These are phyloP conservation scores for Drosophila pectinifera DNA, from an alignment of 1,140 invertebrate species.

Conservation along the genomic window DNA sequence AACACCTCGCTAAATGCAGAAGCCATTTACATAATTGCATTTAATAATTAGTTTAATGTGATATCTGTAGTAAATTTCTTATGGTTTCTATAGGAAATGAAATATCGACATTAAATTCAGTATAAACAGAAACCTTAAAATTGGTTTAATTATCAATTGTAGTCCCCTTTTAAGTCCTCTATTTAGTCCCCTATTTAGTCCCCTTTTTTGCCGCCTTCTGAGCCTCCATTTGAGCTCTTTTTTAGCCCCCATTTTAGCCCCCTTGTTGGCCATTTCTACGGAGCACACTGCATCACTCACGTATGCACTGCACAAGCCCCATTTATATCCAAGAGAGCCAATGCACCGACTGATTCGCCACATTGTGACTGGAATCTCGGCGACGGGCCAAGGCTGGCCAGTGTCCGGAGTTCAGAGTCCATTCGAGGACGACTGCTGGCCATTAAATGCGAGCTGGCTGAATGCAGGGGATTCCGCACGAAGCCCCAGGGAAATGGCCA, in stretches of 20 bases:
- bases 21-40: too few species aligned
- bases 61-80: too few species aligned
- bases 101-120: too few species aligned
- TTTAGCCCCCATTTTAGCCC: neutral
- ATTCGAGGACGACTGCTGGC: constrained; percentile 5
- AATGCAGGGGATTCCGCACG: constrained; percentile 26
- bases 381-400: neutral
- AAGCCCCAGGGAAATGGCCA: constrained; percentile 26
- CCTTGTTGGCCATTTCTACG: neutral
- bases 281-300: neutral
- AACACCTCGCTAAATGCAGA: neutral
- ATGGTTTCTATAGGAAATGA: too few species aligned
- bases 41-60: too few species aligned
- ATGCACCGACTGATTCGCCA: constrained; percentile 6
- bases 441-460: constrained; percentile 34
- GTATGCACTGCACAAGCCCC: neutral
- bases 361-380: constrained; percentile 27
- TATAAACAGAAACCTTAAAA: too few species aligned
- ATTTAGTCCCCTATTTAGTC: too few species aligned
- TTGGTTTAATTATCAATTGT: neutral
- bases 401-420: neutral
- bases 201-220: too few species aligned
- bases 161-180: too few species aligned
- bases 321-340: constrained; percentile 22
- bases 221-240: neutral